phyloP scores from a whole-genome alignment of 1,140 invertebrate species.

The Caligus rogercresseyi region DNA sequence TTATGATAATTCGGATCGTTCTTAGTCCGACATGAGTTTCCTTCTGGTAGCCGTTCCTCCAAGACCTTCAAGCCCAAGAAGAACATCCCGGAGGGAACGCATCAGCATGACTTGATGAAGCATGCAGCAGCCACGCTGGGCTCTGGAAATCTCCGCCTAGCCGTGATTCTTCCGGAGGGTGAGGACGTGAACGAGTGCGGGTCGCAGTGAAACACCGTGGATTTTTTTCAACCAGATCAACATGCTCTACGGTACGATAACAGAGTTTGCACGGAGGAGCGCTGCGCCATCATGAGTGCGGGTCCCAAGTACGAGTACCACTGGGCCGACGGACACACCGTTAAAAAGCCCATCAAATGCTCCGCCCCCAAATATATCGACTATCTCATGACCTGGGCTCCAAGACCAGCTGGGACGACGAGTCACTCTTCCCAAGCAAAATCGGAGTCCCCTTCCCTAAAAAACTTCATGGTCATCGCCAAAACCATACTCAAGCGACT shows the following conservation, averaged over 20 bases:
- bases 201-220: conserved; percentile 94
- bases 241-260: conserved; percentile 98
- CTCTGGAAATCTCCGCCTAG: conserved; percentile 78
- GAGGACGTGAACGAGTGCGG: conserved; percentile 99
- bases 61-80: conserved; percentile 98
- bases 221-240: conserved; percentile 49
- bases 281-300: conserved; percentile 83
- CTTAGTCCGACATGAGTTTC: not conserved
- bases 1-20: not conserved
- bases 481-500: conserved; percentile 95
- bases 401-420: conserved; percentile 98
- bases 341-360: conserved; percentile 98
- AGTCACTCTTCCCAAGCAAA: conserved; percentile 95
- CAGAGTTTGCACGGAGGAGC: conserved; percentile 95
- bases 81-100: conserved; percentile 94
- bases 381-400: conserved; percentile 98
- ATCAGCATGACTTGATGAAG: conserved; percentile 98
- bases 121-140: conserved; percentile 95
- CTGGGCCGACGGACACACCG: conserved; percentile 95
- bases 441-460: conserved; percentile 97
- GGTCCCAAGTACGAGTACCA: conserved; percentile 98
- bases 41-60: conserved; percentile 54
- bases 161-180: conserved; percentile 91
- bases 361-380: conserved; percentile 99
- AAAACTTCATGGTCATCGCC: conserved; percentile 87